phyloP scores from a whole-genome alignment of 37 sponge, comb jelly and placozoan genomes.

The Crambe crambe region DNA sequence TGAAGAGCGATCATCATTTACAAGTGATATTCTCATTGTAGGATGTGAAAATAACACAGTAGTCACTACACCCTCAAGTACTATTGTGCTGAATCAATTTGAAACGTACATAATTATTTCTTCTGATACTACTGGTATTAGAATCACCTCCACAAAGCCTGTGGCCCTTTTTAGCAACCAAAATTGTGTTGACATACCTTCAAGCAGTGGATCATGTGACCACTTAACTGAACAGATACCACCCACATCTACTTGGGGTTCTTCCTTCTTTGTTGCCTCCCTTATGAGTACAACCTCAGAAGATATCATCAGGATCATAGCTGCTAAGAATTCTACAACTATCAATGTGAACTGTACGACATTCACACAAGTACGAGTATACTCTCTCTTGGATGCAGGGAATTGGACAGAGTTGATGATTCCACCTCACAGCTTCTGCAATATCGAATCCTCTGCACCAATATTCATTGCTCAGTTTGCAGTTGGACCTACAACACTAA shows the following conservation, averaged over 20 bases:
- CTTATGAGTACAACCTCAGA: slow-evolving; percentile 12
- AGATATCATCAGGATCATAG: slow-evolving; percentile 30
- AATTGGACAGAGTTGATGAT: slow-evolving; percentile 6
- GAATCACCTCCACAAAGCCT: slow-evolving; percentile 24
- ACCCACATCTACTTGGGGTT: slow-evolving; percentile 68
- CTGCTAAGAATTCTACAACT: slow-evolving; percentile 23
- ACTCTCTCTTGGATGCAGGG: slow-evolving; percentile 7
- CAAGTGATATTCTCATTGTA: slow-evolving; percentile 26
- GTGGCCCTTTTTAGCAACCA: slow-evolving; percentile 37
- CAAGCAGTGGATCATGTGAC: slow-evolving; percentile 42
- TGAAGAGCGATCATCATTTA: too few relatives aligned
- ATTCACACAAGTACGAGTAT: neutral
- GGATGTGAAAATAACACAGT: slow-evolving; percentile 51
- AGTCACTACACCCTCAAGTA: slow-evolving; percentile 22
- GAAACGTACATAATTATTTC: slow-evolving; percentile 9
- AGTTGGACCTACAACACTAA: neutral
- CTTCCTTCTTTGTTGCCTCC: slow-evolving; percentile 35
- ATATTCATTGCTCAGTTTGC: slow-evolving; percentile 36
- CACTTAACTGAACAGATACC: slow-evolving; percentile 53
- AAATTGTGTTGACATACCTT: slow-evolving; percentile 16
- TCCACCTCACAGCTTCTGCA: slow-evolving; percentile 13
- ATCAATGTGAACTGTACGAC: neutral
- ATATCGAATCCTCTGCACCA: slow-evolving; percentile 42
- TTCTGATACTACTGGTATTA: slow-evolving; percentile 40
- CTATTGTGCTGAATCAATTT: slow-evolving; percentile 4